Base-by-base conservation (phyloP, 1,140 invertebrate genomes). In the Meloidogyne exigua region DNA sequence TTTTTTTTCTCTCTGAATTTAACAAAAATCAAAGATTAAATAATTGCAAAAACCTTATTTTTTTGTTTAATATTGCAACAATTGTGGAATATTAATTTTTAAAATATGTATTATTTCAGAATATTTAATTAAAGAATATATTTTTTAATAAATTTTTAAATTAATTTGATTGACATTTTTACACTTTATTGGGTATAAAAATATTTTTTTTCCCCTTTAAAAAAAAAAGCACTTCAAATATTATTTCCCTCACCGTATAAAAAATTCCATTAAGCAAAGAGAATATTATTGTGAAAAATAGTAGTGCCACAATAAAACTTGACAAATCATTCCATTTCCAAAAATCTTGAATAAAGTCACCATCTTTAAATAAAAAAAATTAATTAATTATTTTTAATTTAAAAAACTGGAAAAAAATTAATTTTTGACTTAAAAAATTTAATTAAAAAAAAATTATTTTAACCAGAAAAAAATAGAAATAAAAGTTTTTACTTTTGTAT, bases 291-390 rank as follows among this genome's bases (percentile, higher is more conserved):
- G 93, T 92, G 88, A 99, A 95, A 1, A 93, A 90, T 67, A 93
- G 88, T 89, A 96, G 92, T 87, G 95, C 98, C 86, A 97, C 93
- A 77, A 98, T 84, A 85, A 98, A 99, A 65, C 95, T 97, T 87
- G 93, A 92, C 88, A 98, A 96, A 89, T 98, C 95, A 76, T 95
- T 96, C 96, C 96, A 99, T 86, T 93, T 92, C 96, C 96, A 99
- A 91, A 99, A 99, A 89, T 93, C 93, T 15, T 77, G 74, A n/a
- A 84, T 28, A 62, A 87, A 76, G 65, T 87, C 64, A 42, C 85
- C 85, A 25, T 79, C 85, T 87, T 76, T 76, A 86, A 63, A 11
- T 32, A 49, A 9, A 15, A 70, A 39, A 69, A 32, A 69, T 21
- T 21, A 69, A 28, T 65, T 23, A 65, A 65, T 9, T 64, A 21